These are phyloP conservation scores for Gulo gulo DNA, from an alignment of 2,113 vertebrate species.

Conservation along the genomic window DNA sequence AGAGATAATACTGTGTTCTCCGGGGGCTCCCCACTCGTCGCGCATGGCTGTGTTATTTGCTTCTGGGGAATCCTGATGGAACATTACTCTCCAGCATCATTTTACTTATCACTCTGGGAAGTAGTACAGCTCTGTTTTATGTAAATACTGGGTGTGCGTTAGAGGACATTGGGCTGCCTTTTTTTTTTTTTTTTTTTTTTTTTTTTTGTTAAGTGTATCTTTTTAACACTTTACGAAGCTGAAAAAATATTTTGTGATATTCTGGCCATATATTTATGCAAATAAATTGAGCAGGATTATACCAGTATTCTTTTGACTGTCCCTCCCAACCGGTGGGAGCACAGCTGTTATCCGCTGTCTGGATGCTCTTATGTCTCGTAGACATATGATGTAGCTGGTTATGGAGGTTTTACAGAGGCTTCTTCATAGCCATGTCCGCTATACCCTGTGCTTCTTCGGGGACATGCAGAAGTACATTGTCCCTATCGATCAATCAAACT, in stretches of 20 bases:
- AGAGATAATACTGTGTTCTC: neutral
- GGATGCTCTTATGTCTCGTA: too few relatives aligned
- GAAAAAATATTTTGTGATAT: neutral
- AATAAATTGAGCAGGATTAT: neutral
- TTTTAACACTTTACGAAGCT: neutral
- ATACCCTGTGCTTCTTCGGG: too few relatives aligned
- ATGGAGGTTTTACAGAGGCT: too few relatives aligned
- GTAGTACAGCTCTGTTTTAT: neutral
- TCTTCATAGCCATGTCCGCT: neutral
- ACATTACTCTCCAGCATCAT: neutral
- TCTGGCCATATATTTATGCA: neutral
- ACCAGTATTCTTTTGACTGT: neutral
- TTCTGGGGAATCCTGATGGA: neutral
- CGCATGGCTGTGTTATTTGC: neutral
- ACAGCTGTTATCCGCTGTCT: neutral
- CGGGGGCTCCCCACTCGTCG: neutral
- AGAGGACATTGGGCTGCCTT: neutral
- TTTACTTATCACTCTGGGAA: neutral
- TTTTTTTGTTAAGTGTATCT: neutral
- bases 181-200: neutral
- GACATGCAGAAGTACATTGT: neutral
- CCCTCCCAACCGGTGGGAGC: fast-evolving
- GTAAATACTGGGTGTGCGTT: neutral
- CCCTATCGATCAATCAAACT: neutral
- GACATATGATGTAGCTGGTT: neutral